A percentile compares a stretch with the other conserved stretches of the same genome.
These are phyloP conservation scores for Myotis davidii DNA, from an alignment of 2,113 vertebrate genomes.

Conservation along the genomic window DNA sequence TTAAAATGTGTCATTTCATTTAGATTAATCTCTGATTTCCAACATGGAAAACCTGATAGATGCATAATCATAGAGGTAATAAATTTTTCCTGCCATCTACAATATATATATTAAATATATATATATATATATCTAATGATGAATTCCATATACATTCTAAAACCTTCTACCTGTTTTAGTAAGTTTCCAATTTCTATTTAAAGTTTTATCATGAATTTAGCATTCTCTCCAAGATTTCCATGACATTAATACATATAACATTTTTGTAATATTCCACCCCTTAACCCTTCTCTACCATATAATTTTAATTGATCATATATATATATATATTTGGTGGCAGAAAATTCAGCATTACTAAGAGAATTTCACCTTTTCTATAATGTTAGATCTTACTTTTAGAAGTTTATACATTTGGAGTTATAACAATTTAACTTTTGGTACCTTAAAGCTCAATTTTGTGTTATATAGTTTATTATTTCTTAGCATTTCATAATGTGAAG, in stretches of 20 bases:
- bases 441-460: background rate
- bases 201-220: background rate
- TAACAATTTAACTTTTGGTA: background rate
- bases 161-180: background rate
- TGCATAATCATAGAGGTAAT: background rate
- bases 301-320: slow-evolving; percentile 5
- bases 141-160: background rate
- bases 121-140: background rate
- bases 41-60: background rate
- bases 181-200: background rate
- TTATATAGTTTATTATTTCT: background rate
- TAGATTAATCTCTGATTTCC: background rate
- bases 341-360: background rate
- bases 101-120: background rate
- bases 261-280: background rate
- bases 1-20: background rate
- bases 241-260: background rate
- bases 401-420: background rate
- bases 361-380: background rate
- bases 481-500: background rate
- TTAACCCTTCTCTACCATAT: background rate
- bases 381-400: background rate
- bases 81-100: background rate
- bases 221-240: background rate
- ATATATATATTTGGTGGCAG: background rate